Base-by-base conservation (phyloP, 1,140 invertebrate species). In the Centruroides sculpturatus region DNA sequence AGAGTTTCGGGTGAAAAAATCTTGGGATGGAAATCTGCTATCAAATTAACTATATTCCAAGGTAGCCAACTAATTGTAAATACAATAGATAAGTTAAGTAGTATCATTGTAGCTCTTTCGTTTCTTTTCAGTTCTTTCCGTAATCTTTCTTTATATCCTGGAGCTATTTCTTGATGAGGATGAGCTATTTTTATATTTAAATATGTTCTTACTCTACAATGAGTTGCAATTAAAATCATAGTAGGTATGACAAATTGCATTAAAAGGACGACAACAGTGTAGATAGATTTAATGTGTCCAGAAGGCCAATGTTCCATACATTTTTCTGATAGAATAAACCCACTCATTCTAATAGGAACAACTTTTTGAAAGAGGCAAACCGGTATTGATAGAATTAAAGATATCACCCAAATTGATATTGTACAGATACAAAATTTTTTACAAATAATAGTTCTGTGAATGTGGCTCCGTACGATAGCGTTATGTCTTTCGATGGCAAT, bases 241-340 rank as follows among this genome's bases (percentile, higher is more conserved):
- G 78, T 77, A 0, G 81, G 81, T 4, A 80, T 72, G 48, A 81
- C 69, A 62, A 81, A 79, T 68, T 80, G 78, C 11, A 80, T 71
- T 34, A 81, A 64, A 57, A 82, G 71, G 5, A 78, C 72, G 7
- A 72, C 73, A 8, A 80, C 72, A 1, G 76, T 75, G 69, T 81
- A 81, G 1, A 73, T 68, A 8, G 75, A 69, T 62, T 79, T 77
- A 50, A 74, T 71, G 35, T 61, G 56, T 12, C 70, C 66, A 8
- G 52, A 55, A 0, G 77, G 74, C 76, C 76, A 78, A 6, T 70
- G 62, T 63, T 78, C 77, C 3, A 74, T 70, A 65, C 77, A 78
- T 35, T 69, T 69, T 41, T 76, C 68, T 61, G 74, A 75, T 8
- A 76, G 54, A 1, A 73, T 59, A 12, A 74, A 56, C 10, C 70